phyloP scores from a whole-genome alignment of 2,113 vertebrate genomes.

The Phaethon lepturus region DNA sequence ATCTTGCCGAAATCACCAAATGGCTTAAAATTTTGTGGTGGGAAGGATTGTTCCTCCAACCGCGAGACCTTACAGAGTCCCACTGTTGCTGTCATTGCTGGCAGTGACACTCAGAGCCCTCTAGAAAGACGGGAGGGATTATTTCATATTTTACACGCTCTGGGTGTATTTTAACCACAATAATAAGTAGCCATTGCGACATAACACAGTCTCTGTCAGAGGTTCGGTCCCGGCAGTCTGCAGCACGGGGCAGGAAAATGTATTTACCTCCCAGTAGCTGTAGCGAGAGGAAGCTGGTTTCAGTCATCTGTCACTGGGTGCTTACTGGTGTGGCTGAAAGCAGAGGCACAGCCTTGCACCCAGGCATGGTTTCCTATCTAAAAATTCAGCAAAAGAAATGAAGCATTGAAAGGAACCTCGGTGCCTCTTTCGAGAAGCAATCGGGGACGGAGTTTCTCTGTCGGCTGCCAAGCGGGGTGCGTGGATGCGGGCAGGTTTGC shows the following conservation, averaged over 20 bases:
- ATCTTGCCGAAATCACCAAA: background rate
- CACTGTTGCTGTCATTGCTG: background rate
- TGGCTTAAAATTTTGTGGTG: background rate
- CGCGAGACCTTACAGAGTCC: background rate
- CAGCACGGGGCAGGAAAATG: background rate
- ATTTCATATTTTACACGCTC: background rate
- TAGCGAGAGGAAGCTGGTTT: background rate
- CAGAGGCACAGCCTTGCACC: background rate
- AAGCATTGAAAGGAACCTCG: background rate
- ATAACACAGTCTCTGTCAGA: background rate
- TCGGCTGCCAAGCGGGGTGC: background rate
- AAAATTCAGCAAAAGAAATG: background rate
- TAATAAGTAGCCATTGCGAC: background rate
- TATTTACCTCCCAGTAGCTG: background rate
- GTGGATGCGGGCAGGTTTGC: background rate
- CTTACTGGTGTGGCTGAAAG: background rate
- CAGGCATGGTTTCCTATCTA: background rate
- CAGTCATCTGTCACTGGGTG: background rate
- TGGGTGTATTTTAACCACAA: constrained; percentile 30
- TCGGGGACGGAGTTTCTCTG: rapidly evolving
- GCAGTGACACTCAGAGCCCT: background rate
- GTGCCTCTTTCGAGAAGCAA: background rate
- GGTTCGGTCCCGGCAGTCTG: background rate
- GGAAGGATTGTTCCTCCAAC: background rate
- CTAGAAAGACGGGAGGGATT: background rate